phyloP scores from a whole-genome alignment of 2,888 invertebrate genomes.

The Cetonia aurata region DNA sequence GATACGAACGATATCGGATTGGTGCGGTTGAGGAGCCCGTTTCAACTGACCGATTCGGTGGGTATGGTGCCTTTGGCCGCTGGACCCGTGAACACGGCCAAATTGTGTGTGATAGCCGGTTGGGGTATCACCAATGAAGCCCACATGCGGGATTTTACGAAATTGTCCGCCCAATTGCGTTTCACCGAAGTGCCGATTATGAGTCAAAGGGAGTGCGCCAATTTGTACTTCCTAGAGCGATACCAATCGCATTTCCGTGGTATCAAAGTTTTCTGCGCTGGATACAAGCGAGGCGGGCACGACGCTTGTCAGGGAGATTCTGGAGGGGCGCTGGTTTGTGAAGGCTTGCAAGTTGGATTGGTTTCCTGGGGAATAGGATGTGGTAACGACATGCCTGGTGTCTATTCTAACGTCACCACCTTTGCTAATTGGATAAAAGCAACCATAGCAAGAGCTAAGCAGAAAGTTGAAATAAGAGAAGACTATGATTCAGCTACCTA shows the following conservation, averaged over 20 bases:
- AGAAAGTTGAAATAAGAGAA: too few species aligned
- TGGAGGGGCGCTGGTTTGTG: constrained; percentile 37
- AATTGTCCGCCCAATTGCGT: constrained; percentile 11
- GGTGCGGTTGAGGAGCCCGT: neutral
- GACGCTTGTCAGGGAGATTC: constrained; percentile 44
- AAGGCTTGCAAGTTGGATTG: constrained; percentile 31
- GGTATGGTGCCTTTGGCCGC: neutral
- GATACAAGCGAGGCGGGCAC: constrained; percentile 32
- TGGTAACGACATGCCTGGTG: constrained; percentile 30
- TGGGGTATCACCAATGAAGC: constrained; percentile 12
- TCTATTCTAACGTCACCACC: constrained; percentile 14
- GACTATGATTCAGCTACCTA: too few species aligned
- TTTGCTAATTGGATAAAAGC: neutral
- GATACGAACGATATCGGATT: constrained; percentile 21
- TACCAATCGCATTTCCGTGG: constrained; percentile 2
- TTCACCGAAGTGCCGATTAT: constrained; percentile 12
- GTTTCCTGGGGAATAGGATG: constrained; percentile 43
- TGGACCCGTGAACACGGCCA: neutral
- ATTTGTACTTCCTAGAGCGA: constrained; percentile 10
- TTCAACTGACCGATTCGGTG: neutral
- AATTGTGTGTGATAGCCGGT: constrained; percentile 8
- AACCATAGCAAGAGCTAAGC: too few species aligned
- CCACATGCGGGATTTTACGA: constrained; percentile 11
- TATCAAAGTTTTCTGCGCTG: constrained; percentile 31
- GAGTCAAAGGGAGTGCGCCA: constrained; percentile 5